Evolutionary conservation across 2,113 vertebrate species (phyloP).

Genomic region (Carlito syrichta): DNA sequence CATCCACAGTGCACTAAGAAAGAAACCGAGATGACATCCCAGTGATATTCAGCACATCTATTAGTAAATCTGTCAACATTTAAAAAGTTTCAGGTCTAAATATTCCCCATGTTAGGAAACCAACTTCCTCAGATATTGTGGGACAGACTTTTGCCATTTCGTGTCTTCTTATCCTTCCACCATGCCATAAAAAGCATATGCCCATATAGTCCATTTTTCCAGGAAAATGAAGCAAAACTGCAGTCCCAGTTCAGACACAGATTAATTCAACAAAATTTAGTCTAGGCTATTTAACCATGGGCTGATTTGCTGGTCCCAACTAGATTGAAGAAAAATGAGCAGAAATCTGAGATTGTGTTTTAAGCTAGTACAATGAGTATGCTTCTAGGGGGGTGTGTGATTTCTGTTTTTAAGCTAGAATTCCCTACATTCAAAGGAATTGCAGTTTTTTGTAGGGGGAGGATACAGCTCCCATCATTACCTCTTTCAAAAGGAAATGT

Average conservation of each 20-base stretch:
- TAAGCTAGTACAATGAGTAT: neutral
- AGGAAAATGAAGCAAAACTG: neutral
- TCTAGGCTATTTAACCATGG: neutral
- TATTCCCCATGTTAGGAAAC: too few species aligned
- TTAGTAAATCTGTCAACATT: neutral
- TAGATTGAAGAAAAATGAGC: neutral
- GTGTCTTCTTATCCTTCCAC: neutral
- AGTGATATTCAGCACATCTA: neutral
- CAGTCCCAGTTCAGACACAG: neutral
- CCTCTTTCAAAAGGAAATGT: neutral
- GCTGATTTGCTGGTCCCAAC: neutral
- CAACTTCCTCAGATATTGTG: neutral
- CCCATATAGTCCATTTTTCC: fast-evolving
- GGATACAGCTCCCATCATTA: neutral
- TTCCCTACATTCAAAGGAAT: neutral
- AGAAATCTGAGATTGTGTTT: neutral
- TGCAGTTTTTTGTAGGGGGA: neutral
- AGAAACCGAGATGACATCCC: neutral
- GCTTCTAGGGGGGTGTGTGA: neutral
- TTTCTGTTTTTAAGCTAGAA: neutral
- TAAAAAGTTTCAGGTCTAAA: neutral
- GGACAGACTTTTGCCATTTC: neutral
- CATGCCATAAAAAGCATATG: neutral
- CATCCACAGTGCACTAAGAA: neutral
- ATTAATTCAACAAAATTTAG: neutral